Base-by-base conservation (phyloP, 2,113 vertebrate species). In the Amphiprion percula region DNA sequence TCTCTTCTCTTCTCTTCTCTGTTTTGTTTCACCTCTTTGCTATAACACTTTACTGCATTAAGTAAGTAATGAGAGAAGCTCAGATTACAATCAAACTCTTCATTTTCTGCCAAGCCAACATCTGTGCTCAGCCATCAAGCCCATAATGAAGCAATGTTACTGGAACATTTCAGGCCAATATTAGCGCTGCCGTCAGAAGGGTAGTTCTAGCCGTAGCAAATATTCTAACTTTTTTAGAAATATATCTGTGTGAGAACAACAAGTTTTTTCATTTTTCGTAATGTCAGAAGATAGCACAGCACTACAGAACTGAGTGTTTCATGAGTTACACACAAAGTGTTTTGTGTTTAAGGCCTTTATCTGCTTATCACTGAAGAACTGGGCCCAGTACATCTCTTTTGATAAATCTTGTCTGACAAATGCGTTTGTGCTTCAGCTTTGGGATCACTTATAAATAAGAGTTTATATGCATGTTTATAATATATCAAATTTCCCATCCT, bases 71-170 rank as follows among this genome's bases (percentile, higher is more conserved):
- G 68, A 83, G 79, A 90, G 88, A 87, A 80, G 69, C 56, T 54
- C 53, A 82, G 87, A 92, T 92, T 77, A 85, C 71, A 80, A 89
- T 92, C 86, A 84, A 79, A 80, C 62, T 86, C 56, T 82, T 86
- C 30, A 75, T 83, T 88, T 87, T 85, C 71, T 66, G 56, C 77
- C 77, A 75, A 53, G 65, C 26, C 30, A 30, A 83, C 89, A 91
- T 86, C 88, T 92, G 91, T 75, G 85, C 80, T 87, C 56, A 52
- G 79, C 79, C 81, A 54, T 88, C 79, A 89, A 63, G 68, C 26
- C 30, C 77, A 68, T 61, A 80, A 76, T 80, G 63, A 87, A 77
- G 74, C 71, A 80, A 73, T 76, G 63, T 62, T 68, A 46, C 21
- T 64, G 72, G 63, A 72, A 87, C 54, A 54, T 58, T 68, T 80